Evolutionary conservation across 2,113 vertebrate species (phyloP), one percentile per base, ranked within the genome.

Genomic region (Tetrax tetrax): DNA sequence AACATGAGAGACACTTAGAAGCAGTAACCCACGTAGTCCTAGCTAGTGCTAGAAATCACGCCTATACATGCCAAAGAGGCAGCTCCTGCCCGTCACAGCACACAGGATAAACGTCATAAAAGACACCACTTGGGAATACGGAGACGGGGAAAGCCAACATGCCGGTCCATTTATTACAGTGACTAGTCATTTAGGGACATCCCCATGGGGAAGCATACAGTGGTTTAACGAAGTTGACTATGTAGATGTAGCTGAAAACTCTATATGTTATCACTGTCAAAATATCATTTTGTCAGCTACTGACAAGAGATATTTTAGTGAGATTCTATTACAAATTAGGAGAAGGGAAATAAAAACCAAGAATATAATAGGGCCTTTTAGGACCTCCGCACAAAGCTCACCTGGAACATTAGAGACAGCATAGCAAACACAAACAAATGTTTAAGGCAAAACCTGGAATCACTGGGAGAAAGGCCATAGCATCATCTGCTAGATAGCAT

Each of bases 401-500:
- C 4, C 18, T 17, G 22, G 14, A 84, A 45, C 20, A 47, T 13
- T 38, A 41, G 9, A 15, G 16, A 45, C 18, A 85, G 11, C 29
- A 69, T 0, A 45, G 45, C 56, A 76, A 68, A 89, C 14, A 41
- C 0, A 1, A 79, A 61, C 2, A 45, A 45, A 63, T 8, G 6
- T 41, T 80, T 53, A 77, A 65, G n/a, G 27, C 19, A 77, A 80
- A 77, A 83, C 5, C 33, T 37, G 7, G 54, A 69, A 74, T 18
- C 24, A 19, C 28, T 27, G 4, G 17, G 38, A 75, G 23, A 81
- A 43, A 64, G 11, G 9, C 13, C 0, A 0, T 4, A 63, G 48
- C 21, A 41, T 20, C 54, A 28, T 11, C 45, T 1, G 2, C 19
- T 43, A 33, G 17, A 53, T 0, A 66, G 20, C 8, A 10, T 43